These are phyloP conservation scores for Mamestra brassicae DNA, from an alignment of 2,888 invertebrate species.

Conservation along the genomic window DNA sequence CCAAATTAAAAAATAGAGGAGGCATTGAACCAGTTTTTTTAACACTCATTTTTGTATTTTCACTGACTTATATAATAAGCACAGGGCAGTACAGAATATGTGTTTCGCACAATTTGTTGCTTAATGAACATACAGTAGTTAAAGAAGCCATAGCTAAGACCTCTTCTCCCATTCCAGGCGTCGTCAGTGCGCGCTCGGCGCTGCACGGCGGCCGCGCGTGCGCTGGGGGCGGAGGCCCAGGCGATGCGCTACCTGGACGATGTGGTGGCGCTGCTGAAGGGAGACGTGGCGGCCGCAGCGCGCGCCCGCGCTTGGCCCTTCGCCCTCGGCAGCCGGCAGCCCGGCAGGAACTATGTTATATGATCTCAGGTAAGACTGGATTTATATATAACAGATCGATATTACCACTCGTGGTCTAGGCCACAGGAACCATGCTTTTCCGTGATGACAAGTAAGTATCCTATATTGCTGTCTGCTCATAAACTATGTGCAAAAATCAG, in stretches of 20 bases:
- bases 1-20: too few species aligned
- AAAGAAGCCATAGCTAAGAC: not conserved
- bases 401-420: too few species aligned
- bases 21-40: too few species aligned
- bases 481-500: too few species aligned
- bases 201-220: constrained; percentile 86
- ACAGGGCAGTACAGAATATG: too few species aligned
- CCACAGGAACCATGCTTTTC: too few species aligned
- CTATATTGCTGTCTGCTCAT: too few species aligned
- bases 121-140: not conserved
- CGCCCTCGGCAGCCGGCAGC: constrained; percentile 79
- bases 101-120: not conserved
- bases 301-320: constrained; percentile 85
- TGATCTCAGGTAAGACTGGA: constrained; percentile 71
- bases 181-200: constrained; percentile 83
- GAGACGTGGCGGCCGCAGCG: constrained; percentile 83
- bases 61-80: too few species aligned
- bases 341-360: constrained; percentile 83
- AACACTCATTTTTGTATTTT: too few species aligned
- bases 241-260: constrained; percentile 90
- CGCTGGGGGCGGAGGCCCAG: constrained; percentile 85
- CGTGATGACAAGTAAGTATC: too few species aligned
- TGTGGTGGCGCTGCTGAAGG: constrained; percentile 89
- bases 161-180: constrained; percentile 69
- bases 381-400: too few species aligned